Evolutionary conservation across 2,797 vertebrate genomes (phyloP).

Genomic region (Florisuga fusca): DNA sequence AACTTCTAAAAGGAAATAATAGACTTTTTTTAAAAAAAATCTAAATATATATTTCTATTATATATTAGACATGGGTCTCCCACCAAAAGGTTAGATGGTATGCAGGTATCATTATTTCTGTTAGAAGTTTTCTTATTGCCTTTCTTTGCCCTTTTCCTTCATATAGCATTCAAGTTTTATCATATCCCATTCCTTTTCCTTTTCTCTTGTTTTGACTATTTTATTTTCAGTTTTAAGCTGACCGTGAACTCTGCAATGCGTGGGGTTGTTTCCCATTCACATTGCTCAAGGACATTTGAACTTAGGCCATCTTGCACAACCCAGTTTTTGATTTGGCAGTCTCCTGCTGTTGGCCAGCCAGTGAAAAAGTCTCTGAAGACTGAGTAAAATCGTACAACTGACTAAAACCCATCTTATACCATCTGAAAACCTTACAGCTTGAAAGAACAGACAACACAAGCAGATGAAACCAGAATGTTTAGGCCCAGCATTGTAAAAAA

Average conservation of each 20-base stretch:
- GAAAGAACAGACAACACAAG: neutral
- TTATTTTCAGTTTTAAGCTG: neutral
- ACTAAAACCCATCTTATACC: neutral
- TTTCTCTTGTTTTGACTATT: neutral
- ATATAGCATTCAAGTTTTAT: neutral
- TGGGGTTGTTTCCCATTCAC: neutral
- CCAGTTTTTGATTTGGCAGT: neutral
- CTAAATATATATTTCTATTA: neutral
- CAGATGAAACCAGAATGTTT: neutral
- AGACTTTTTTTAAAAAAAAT: neutral
- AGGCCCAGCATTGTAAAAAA: neutral
- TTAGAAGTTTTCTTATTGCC: neutral
- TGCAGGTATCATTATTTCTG: neutral
- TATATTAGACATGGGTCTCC: neutral
- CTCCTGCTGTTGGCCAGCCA: neutral
- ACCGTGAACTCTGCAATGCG: neutral
- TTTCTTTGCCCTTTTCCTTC: neutral
- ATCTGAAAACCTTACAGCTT: neutral
- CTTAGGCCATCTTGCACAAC: neutral
- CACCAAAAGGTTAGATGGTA: neutral
- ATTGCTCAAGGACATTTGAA: neutral
- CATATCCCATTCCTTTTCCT: neutral
- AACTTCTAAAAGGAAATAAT: neutral
- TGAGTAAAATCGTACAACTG: neutral
- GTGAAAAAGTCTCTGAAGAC: neutral